These are phyloP conservation scores for Nanorana parkeri DNA, from an alignment of 2,113 vertebrate genomes.

Conservation along the genomic window DNA sequence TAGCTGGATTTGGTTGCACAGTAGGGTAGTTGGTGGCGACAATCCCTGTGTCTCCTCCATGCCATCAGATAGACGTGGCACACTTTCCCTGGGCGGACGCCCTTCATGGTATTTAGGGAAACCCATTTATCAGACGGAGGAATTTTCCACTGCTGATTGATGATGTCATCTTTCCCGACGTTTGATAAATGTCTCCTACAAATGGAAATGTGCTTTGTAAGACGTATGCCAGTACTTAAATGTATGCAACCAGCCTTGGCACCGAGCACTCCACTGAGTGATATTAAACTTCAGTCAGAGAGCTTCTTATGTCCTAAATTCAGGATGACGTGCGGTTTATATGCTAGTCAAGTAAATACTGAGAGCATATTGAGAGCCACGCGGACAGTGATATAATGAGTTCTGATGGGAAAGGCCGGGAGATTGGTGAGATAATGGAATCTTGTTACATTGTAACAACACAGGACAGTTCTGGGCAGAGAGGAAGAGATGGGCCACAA, in stretches of 20 bases:
- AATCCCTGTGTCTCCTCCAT: background rate
- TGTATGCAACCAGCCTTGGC: slow-evolving; percentile 18
- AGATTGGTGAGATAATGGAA: background rate
- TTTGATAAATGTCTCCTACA: slow-evolving; percentile 29
- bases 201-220: slow-evolving; percentile 20
- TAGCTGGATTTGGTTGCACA: too few species aligned
- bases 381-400: background rate
- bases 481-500: background rate
- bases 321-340: background rate
- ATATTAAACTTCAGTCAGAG: slow-evolving; percentile 32
- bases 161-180: slow-evolving; percentile 3
- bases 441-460: background rate
- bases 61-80: background rate
- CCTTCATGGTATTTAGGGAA: background rate
- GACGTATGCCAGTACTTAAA: background rate
- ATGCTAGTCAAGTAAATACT: background rate
- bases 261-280: background rate
- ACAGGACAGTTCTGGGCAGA: too few species aligned
- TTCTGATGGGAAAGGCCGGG: background rate
- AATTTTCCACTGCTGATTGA: background rate
- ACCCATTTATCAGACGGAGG: background rate
- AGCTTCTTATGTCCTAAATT: slow-evolving; percentile 17
- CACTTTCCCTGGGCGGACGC: background rate
- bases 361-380: background rate
- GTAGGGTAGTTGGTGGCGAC: background rate